Evolutionary conservation across 2,888 invertebrate genomes (phyloP).

Genomic region (Latrodectus elegans): DNA sequence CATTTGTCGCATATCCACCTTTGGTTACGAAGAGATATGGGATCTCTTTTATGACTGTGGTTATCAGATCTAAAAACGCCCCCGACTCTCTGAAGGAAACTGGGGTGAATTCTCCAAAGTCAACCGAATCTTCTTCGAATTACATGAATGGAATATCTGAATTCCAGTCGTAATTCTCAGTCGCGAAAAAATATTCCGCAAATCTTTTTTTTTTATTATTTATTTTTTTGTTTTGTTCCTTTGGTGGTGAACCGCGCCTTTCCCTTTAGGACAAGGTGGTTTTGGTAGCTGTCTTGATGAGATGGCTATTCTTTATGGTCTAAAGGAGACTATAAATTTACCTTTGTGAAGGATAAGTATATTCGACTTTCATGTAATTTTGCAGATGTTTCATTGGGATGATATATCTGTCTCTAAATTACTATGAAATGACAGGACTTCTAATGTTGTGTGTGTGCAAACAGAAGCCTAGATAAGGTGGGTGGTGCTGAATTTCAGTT

Average conservation of each 20-base stretch:
- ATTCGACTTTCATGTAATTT: not conserved
- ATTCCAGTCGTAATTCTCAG: conserved; percentile 14
- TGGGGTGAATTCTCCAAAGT: not conserved
- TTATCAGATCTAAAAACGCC: conserved; percentile 5
- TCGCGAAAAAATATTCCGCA: not conserved
- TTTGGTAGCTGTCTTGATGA: not conserved
- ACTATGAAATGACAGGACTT: not conserved
- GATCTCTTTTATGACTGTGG: not conserved
- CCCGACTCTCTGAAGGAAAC: not conserved
- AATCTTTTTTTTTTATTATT: not conserved
- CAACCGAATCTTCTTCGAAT: conserved; percentile 1
- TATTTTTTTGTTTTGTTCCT: not conserved
- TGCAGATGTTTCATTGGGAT: conserved; percentile 8
- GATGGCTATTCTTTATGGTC: conserved; percentile 30
- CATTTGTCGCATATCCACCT: not conserved
- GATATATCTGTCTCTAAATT: conserved; percentile 6
- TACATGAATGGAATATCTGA: conserved; percentile 20
- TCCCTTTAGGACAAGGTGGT: not conserved
- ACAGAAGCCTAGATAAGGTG: not conserved
- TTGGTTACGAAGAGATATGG: not conserved
- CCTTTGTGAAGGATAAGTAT: conserved; percentile 9
- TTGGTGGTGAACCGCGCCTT: not conserved
- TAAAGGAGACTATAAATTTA: conserved; percentile 12
- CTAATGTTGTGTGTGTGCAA: not conserved
- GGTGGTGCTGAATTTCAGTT: not conserved